These are phyloP conservation scores for Zaprionus vittiger DNA, from an alignment of 1,140 invertebrate genomes.

Conservation along the genomic window DNA sequence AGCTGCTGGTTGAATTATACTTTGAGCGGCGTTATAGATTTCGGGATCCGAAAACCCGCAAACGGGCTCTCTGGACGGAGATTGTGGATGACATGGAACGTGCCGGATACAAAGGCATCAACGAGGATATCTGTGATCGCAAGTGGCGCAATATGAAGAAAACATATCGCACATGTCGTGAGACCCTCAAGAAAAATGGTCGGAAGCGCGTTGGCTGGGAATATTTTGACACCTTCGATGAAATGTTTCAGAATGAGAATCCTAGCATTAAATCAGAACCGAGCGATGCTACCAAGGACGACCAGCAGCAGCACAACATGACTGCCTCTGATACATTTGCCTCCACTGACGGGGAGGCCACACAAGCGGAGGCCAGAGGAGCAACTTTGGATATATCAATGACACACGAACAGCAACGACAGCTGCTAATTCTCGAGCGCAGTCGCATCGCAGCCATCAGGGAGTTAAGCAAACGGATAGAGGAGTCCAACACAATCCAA, in stretches of 20 bases:
- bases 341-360: not conserved
- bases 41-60: slow-evolving; percentile 41
- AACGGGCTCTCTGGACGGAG: slow-evolving; percentile 44
- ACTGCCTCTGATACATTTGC: slow-evolving; percentile 10
- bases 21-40: slow-evolving; percentile 34
- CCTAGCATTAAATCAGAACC: not conserved
- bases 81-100: slow-evolving; percentile 52
- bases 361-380: not conserved
- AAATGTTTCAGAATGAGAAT: slow-evolving; percentile 42
- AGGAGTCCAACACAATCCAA: slow-evolving; percentile 52
- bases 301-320: slow-evolving; percentile 12
- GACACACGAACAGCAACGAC: slow-evolving; percentile 33
- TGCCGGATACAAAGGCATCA: slow-evolving; percentile 46
- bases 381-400: not conserved
- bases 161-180: slow-evolving; percentile 49
- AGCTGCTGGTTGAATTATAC: slow-evolving; percentile 47
- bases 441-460: slow-evolving; percentile 45
- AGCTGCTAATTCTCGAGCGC: slow-evolving; percentile 43
- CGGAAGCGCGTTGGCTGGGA: slow-evolving; percentile 48
- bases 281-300: not conserved
- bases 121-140: slow-evolving; percentile 57
- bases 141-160: slow-evolving; percentile 61
- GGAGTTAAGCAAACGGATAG: slow-evolving; percentile 48
- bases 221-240: slow-evolving; percentile 48
- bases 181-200: slow-evolving; percentile 36